Conservation (phyloP, 1,140 invertebrate species). For the Panagrolaimus sp. region DNA sequence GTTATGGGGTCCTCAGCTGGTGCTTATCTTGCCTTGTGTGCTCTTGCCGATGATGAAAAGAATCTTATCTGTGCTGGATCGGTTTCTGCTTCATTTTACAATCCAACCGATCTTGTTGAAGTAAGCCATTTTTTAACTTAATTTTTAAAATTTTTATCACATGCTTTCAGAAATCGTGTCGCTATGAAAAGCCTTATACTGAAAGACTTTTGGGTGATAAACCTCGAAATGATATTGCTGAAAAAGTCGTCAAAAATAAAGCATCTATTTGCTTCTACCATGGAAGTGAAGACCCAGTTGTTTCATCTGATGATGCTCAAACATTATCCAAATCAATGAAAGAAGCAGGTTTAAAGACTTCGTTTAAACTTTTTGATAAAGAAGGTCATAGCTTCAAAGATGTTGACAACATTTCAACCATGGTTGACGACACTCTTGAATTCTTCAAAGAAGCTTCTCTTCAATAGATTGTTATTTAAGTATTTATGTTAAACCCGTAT, state of each 20-base stretch:
- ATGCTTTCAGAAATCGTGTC: background rate
- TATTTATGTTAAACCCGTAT: too few species aligned
- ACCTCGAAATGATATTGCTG: background rate
- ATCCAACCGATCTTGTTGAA: background rate
- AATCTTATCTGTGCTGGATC: background rate
- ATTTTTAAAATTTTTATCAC: background rate
- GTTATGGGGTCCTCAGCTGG: background rate
- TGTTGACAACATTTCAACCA: background rate
- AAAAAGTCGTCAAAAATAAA: background rate
- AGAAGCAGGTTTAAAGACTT: background rate
- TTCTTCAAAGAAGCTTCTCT: background rate
- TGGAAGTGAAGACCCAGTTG: background rate
- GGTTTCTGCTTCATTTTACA: slow-evolving; percentile 2
- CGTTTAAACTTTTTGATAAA: background rate
- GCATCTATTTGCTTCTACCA: background rate
- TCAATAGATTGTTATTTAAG: too few species aligned
- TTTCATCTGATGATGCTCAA: background rate
- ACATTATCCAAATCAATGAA: background rate
- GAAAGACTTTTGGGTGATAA: background rate
- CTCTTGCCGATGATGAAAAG: background rate
- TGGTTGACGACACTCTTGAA: background rate
- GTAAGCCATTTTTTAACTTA: background rate
- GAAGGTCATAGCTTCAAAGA: slow-evolving; percentile 13
- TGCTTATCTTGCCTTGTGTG: background rate
- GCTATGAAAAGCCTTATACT: background rate